phyloP scores from a whole-genome alignment of 1,140 invertebrate species.

The Cyclargus thomasi region DNA sequence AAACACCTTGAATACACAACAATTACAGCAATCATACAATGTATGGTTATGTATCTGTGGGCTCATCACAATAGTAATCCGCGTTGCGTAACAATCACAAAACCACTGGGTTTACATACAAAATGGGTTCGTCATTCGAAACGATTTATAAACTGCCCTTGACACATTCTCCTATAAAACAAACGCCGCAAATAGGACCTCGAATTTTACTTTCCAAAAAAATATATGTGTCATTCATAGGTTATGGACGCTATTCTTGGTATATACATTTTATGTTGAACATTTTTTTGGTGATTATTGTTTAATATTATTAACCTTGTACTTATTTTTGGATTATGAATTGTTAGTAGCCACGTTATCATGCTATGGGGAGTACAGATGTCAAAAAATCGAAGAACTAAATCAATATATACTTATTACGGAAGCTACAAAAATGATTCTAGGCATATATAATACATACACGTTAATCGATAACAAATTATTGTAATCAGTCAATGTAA shows the following conservation, averaged over 20 bases:
- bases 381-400: no score
- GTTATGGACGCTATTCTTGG: no score
- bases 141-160: neutral
- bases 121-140: neutral
- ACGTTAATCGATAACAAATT: neutral
- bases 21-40: constrained; percentile 20
- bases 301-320: no score
- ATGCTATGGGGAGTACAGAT: no score
- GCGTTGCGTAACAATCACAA: constrained; percentile 45
- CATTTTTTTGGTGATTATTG: no score
- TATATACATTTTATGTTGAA: no score
- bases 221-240: no score
- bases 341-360: no score
- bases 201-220: no score
- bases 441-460: neutral
- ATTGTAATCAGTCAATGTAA: neutral
- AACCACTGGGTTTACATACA: constrained; percentile 31
- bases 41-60: constrained; percentile 20
- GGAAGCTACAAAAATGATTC: neutral
- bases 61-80: constrained; percentile 48
- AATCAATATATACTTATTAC: neutral
- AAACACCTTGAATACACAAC: constrained; percentile 20
- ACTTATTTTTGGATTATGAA: no score
- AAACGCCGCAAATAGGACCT: neutral
- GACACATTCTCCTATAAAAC: neutral